Conservation (phyloP, 1,140 invertebrate species). For the Drosophila lacertosa region DNA sequence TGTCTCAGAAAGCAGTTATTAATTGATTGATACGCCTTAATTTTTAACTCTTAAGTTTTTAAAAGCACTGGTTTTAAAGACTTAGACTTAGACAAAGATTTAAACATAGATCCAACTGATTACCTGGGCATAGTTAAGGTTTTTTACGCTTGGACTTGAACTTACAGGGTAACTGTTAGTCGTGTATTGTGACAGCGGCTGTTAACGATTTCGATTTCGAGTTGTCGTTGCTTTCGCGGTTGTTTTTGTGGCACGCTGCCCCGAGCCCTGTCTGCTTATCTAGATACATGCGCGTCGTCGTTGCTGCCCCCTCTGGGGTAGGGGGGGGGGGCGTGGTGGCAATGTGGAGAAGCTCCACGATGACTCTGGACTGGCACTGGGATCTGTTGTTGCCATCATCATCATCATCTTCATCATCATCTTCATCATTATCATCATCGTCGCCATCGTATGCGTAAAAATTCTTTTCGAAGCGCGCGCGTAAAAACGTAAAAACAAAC, state of each 20-base stretch:
- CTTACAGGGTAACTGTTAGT: slow-evolving; percentile 25
- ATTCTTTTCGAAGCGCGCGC: slow-evolving; percentile 54
- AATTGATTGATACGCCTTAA: too few species aligned
- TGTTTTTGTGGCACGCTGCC: slow-evolving; percentile 46
- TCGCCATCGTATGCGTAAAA: slow-evolving; percentile 54
- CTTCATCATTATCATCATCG: slow-evolving; percentile 7
- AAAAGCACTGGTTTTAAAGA: too few species aligned
- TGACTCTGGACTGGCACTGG: slow-evolving; percentile 41
- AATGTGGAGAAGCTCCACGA: slow-evolving; percentile 38
- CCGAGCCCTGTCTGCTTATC: slow-evolving; percentile 57
- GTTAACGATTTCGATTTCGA: not conserved
- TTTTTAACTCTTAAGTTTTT: too few species aligned
- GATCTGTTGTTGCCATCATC: slow-evolving; percentile 43
- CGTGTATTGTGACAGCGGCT: too few species aligned
- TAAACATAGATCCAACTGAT: too few species aligned
- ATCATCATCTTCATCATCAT: slow-evolving; percentile 16
- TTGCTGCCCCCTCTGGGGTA: too few species aligned
- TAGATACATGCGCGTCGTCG: slow-evolving; percentile 54
- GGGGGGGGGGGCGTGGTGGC: slow-evolving; percentile 24
- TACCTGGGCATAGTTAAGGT: too few species aligned
- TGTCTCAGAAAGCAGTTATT: too few species aligned
- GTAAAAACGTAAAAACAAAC: slow-evolving; percentile 67
- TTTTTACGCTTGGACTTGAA: too few species aligned
- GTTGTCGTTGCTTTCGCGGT: slow-evolving; percentile 10
- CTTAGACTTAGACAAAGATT: too few species aligned